These are phyloP conservation scores for Epinephelus moara DNA, from an alignment of 2,113 vertebrate genomes.

Conservation along the genomic window DNA sequence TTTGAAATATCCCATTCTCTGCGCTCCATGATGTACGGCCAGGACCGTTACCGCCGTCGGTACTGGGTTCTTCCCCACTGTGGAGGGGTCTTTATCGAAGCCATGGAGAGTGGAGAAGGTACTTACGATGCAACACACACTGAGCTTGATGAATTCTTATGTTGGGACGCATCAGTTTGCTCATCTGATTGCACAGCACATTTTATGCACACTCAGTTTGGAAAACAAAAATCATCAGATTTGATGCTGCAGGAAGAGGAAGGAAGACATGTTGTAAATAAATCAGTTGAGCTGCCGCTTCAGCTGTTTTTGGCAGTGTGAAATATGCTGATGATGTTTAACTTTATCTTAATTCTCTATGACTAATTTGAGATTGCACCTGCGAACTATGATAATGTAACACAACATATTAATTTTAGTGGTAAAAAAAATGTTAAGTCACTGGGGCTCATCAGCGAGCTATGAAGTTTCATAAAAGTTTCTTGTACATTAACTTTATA, in stretches of 20 bases:
- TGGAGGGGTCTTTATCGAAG: slow-evolving; percentile 96
- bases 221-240: slow-evolving; percentile 13
- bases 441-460: no score
- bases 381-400: slow-evolving; percentile 34
- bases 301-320: slow-evolving; percentile 19
- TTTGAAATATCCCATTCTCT: slow-evolving; percentile 96
- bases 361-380: slow-evolving; percentile 38
- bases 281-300: slow-evolving; percentile 17
- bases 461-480: no score
- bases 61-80: slow-evolving; percentile 99
- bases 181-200: neutral
- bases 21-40: slow-evolving; percentile 97
- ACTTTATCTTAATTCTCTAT: slow-evolving; percentile 36
- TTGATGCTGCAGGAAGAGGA: slow-evolving; percentile 3
- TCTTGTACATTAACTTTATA: no score
- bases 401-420: neutral
- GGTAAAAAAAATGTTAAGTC: no score
- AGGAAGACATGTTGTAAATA: slow-evolving; percentile 10
- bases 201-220: neutral
- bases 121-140: slow-evolving; percentile 23
- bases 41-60: slow-evolving; percentile 94
- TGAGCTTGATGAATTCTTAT: neutral
- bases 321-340: slow-evolving; percentile 34
- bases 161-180: neutral
- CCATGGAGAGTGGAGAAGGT: slow-evolving; percentile 99